These are phyloP conservation scores for Pammene fasciana DNA, from an alignment of 2,888 invertebrate species.

Conservation along the genomic window DNA sequence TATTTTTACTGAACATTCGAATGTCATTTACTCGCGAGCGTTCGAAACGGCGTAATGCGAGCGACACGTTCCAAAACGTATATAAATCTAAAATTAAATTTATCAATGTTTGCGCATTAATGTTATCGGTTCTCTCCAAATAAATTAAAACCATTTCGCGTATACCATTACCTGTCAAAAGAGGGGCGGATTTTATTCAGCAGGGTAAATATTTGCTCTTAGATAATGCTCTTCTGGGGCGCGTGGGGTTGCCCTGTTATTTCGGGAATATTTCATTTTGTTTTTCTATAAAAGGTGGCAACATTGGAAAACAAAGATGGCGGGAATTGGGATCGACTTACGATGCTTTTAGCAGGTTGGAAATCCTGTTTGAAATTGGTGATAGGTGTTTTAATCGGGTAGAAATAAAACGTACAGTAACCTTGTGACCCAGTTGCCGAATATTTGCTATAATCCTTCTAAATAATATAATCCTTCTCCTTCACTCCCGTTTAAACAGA, in stretches of 20 bases:
- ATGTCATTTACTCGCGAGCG: neutral
- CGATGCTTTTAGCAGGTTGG: neutral
- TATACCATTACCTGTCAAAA: constrained; percentile 42
- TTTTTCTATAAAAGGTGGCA: constrained; percentile 24
- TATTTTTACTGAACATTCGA: neutral
- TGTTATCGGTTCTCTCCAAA: constrained; percentile 39
- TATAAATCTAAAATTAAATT: constrained; percentile 40
- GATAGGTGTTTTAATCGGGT: neutral
- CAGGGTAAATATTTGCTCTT: constrained; percentile 38
- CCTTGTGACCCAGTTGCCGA: too few species aligned
- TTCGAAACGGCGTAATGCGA: constrained; percentile 16
- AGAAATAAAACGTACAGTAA: too few species aligned
- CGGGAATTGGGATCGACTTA: constrained; percentile 10
- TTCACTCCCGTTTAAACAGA: too few species aligned
- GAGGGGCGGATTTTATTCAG: constrained; percentile 40
- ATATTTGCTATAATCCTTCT: too few species aligned
- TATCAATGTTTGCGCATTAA: constrained; percentile 40
- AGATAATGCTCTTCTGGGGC: constrained; percentile 40
- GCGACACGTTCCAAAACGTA: constrained; percentile 26
- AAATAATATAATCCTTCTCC: too few species aligned
- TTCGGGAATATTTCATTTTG: constrained; percentile 28
- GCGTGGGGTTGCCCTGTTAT: constrained; percentile 24
- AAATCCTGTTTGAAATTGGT: neutral
- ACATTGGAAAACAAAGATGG: constrained; percentile 22
- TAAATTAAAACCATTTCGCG: constrained; percentile 40